Base-by-base conservation (phyloP, 2,888 invertebrate species). In the Troides oblongomaculatus region DNA sequence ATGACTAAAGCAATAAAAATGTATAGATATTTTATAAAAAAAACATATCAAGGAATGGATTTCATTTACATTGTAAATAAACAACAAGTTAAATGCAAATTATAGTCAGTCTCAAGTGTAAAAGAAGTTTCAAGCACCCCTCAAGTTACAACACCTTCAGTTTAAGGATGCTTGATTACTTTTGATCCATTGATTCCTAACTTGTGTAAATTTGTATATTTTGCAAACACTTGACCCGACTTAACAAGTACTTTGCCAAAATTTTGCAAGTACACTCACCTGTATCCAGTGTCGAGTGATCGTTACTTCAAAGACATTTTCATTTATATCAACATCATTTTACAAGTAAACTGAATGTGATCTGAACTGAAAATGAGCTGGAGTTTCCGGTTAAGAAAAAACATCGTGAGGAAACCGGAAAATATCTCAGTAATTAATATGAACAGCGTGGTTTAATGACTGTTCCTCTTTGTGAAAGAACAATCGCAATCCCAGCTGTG, bases 181-280 rank as follows among this genome's bases (percentile, higher is more conserved):
- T 50, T 0, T 62, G 60, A 23, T 60, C 1, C 18, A 18, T 60
- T 63, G 39, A 2, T 57, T 69, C 50, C 21, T 18, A 6, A 46
- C 46, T 2, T 46, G 46, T 46, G 46, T 46, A 46, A 1, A 62
- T 30, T 50, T 18, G 30, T 57, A 18, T 60, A 17, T 64, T 62
- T 23, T 18, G 21, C 36, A 62, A 62, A 66, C 39, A 66, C 64
- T 69, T 64, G 64, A 69, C 62, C 64, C 57, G 57, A 69, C 25
- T 62, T 57, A 14, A 64, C 59, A 50, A 69, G 62, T 50, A 62
- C 57, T 69, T 39, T 30, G 39, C 17, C 61, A 64, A 69, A 43
- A 64, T 39, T 23, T 64, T 25, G 58, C 1, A 56, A 10, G 53
- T 23, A 59, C 14, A 60, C 64, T 63, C n/a, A 50, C 18, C 12